These are phyloP conservation scores for Ariopsis seemanni DNA, from an alignment of 2,113 vertebrate species.

Conservation along the genomic window DNA sequence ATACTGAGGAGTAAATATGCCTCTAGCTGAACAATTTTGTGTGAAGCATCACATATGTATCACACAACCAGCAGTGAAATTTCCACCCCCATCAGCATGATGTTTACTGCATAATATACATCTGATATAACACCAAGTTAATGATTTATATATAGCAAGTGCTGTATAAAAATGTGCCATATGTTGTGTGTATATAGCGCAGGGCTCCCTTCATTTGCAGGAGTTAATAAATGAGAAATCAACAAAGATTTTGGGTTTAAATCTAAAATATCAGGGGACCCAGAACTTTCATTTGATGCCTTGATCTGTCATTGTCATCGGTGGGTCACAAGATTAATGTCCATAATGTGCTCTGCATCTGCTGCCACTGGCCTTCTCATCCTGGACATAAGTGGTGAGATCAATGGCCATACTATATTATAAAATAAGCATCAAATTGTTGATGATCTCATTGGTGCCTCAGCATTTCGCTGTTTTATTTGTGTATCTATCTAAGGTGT, in stretches of 20 bases:
- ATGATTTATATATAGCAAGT: neutral
- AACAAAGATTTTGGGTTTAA: conserved; percentile 39
- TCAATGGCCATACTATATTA: neutral
- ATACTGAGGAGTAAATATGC: conserved; percentile 34
- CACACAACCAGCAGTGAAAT: conserved; percentile 37
- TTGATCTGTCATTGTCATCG: conserved; percentile 49
- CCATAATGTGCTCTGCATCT: conserved; percentile 49
- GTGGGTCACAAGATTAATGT: conserved; percentile 46
- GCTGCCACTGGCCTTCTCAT: conserved; percentile 27
- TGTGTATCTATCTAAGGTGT: too few relatives aligned
- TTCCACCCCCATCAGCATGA: neutral
- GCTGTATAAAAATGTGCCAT: neutral
- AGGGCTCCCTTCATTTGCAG: conserved; percentile 24
- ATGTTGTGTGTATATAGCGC: neutral
- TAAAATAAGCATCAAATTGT: conserved; percentile 29
- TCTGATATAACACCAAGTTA: conserved; percentile 37
- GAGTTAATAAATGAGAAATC: conserved; percentile 19
- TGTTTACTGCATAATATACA: conserved; percentile 28
- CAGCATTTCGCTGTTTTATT: too few relatives aligned
- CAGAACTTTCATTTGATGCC: conserved; percentile 49
- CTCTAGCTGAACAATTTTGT: conserved; percentile 61
- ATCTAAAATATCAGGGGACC: conserved; percentile 37
- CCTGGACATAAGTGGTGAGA: neutral
- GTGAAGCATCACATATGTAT: conserved; percentile 54
- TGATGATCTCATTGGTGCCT: neutral